Evolutionary conservation across 2,113 vertebrate genomes (phyloP).

Genomic region (Thamnaconus septentrionalis): DNA sequence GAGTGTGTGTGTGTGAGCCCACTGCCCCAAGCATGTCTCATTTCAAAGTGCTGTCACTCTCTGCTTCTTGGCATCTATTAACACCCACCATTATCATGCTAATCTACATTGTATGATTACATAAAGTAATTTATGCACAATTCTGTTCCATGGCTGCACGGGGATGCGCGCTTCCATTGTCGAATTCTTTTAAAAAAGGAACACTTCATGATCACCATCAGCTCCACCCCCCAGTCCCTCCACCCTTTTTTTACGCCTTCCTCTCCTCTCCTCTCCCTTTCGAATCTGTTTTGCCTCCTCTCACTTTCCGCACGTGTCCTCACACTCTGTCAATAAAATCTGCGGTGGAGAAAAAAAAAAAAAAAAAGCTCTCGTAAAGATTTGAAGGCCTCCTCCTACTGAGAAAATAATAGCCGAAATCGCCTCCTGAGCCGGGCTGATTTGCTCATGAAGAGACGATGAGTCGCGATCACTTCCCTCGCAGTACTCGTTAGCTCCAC

Average conservation of each 20-base stretch:
- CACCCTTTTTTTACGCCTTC: neutral
- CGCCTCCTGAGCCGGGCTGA: conserved; percentile 49
- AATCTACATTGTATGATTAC: conserved; percentile 99
- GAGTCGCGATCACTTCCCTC: conserved; percentile 59
- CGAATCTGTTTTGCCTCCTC: conserved; percentile 27
- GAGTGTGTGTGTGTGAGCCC: conserved; percentile 72
- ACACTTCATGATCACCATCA: conserved; percentile 30
- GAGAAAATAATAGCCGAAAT: conserved; percentile 63
- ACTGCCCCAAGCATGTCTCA: conserved; percentile 94
- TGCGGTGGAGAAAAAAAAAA: neutral
- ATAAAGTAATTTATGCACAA: conserved; percentile 98
- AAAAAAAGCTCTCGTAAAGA: conserved; percentile 18
- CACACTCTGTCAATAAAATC: conserved; percentile 45
- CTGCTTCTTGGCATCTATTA: conserved; percentile 99
- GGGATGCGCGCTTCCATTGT: conserved; percentile 81
- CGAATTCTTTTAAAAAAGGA: conserved; percentile 77
- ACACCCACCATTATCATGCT: conserved; percentile 99
- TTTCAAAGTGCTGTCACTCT: conserved; percentile 97
- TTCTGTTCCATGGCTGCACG: conserved; percentile 88
- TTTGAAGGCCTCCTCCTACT: conserved; percentile 53
- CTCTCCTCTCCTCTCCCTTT: conserved; percentile 15
- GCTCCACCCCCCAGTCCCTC: too few species aligned
- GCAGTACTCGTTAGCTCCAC: conserved; percentile 55
- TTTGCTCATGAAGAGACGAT: conserved; percentile 56
- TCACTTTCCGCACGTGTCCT: conserved; percentile 39